Evolutionary conservation across 1,140 invertebrate genomes (phyloP), one percentile per base, ranked within the genome.

Genomic region (Pinna nobilis): DNA sequence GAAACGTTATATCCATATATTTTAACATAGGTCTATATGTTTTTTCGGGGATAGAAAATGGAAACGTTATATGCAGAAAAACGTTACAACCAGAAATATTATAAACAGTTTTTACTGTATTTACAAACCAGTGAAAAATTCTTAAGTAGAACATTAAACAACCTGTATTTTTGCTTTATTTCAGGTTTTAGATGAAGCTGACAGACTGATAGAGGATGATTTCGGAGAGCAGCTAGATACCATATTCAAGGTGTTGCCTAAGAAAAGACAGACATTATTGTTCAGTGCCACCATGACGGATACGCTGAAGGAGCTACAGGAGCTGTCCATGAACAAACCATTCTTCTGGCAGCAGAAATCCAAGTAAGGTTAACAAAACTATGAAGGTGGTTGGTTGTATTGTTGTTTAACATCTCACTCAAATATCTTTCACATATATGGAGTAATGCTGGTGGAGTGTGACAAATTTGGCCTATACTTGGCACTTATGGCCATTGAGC

Each of bases 281-380:
- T 90, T 90, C 76, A 89, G 87, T 85, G 89, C 89, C 41, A 90
- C 89, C 25, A 83, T 88, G 76, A 88, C 88, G 53, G 81, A 87
- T 18, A 83, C 82, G 18, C 70, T 90, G 3, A 69, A 82, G 51
- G 79, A 87, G 47, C 79, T 89, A 6, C 79, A 86, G 64, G 81
- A 83, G 49, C 69, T 86, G 15, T 78, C 86, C 5, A 74, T 80
- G 30, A 85, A 82, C 25, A 88, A 88, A 76, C 88, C 87, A 28
- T 89, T 88, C 70, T 84, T 88, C 66, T 89, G 84, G 81, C 81
- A 84, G 41, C 78, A 85, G 47, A 70, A 84, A 44, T 82, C 83
- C 18, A 60, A 79, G 87, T 88, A 78, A 79, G 82, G 67, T 15
- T 47, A 32, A 6, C n/a, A n/a, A n/a, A n/a, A n/a, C n/a, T n/a